Evolutionary conservation across 2,797 vertebrate species (phyloP), one percentile per base, ranked within the genome.

Genomic region (Notoglanidium macrostoma): DNA sequence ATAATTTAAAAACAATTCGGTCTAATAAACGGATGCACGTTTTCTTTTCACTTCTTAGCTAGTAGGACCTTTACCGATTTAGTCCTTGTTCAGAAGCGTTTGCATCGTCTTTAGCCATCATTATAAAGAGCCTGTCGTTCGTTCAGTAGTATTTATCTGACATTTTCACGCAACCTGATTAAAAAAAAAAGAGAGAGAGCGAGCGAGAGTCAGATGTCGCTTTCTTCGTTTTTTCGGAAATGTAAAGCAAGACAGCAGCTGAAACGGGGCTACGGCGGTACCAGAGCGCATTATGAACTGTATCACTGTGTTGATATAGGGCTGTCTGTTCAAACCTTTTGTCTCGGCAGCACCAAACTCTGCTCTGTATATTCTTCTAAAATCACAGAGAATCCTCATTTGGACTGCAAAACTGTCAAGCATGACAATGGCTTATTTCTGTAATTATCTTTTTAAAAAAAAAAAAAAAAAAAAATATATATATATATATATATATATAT

Each of bases 1-100:
- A 55, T 89, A 86, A 90, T 89, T 89, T 87, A 85, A 90, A 87
- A 49, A 83, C 9, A 9, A 65, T 68, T 21, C 51, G 78, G 68
- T 65, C 54, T 87, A 82, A 81, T 84, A 65, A 87, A 84, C 70
- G 32, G 79, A 85, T 87, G 79, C 85, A 72, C 61, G 70, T 83
- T 85, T 87, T 51, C 81, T 54, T 85, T 72, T 65, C 70, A 85
- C 77, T 83, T 88, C 5, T 87, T 74, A 70, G 74, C 82, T 79
- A 35, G 40, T 76, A 63, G 54, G 68, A 87, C 54, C 73, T 86
- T 83, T 89, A 70, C 85, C 44, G 57, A 61, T 61, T 80, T 80
- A 80, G 77, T 79, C 54, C 11, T 61, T 40, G 29, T 81, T 87
- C 57, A 54, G 67, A 87, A 72, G 32, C 57, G 80, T 35, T 35